Conservation (phyloP, 1,140 invertebrate genomes). For the Procambarus clarkii region DNA sequence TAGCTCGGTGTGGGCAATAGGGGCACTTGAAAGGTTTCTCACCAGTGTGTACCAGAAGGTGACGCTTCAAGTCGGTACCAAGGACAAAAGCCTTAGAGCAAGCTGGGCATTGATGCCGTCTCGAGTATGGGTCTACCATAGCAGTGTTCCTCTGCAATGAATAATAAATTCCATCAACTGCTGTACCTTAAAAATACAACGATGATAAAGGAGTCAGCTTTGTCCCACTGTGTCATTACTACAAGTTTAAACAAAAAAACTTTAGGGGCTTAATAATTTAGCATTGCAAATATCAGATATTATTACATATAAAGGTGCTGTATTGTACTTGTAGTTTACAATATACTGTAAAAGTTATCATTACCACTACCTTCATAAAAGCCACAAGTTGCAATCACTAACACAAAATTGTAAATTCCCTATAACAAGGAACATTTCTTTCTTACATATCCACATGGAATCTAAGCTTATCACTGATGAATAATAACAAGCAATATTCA, state of each 20-base stretch:
- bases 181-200: slow-evolving; percentile 14
- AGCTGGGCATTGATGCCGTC: slow-evolving; percentile 58
- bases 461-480: no score
- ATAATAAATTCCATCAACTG: slow-evolving; percentile 52
- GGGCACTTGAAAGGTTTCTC: slow-evolving; percentile 62
- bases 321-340: no score
- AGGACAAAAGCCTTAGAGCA: slow-evolving; percentile 62
- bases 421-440: no score
- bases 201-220: not conserved
- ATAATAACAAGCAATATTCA: no score
- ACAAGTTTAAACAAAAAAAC: not conserved
- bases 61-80: slow-evolving; percentile 62
- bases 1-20: slow-evolving; percentile 60
- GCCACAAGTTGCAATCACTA: no score
- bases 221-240: not conserved
- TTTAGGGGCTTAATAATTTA: not conserved
- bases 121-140: slow-evolving; percentile 54
- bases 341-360: no score
- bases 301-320: no score
- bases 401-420: no score
- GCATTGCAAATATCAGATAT: not conserved
- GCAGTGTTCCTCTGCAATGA: slow-evolving; percentile 60
- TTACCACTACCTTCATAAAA: no score
- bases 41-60: slow-evolving; percentile 60
- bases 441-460: no score